Base-by-base conservation (phyloP, 2,888 invertebrate species). In the Sussaba pulchella region DNA sequence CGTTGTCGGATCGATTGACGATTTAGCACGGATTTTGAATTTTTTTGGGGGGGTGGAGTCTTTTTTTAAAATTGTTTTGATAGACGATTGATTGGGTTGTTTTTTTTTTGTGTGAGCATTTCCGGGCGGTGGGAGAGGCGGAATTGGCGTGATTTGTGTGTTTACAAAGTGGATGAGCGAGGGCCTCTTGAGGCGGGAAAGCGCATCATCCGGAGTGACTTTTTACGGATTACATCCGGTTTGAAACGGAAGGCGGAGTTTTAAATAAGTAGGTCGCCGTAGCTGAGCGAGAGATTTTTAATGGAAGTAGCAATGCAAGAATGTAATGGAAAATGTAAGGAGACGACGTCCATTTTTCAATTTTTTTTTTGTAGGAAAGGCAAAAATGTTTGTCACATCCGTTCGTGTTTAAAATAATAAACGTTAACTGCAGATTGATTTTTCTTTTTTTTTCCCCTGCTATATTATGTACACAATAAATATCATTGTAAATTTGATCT, bases 381-480 rank as follows among this genome's bases (percentile, higher is more conserved):
- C n/a, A n/a, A 31, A 31, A 31, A 31, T 6, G 31, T 6, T 2
- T 31, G 31, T 31, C 31, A 6, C 31, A 6, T 31, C 6, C 31
- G 31, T 31, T 6, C 31, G 31, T 31, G 31, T 5, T 5, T 31
- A 6, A 31, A 31, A 31, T 5, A 31, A 31, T 5, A 31, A 6
- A 31, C 31, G 2, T 6, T 2, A 31, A 6, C 31, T 2, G 31
- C 31, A 31, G 6, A 31, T 31, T 19, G 31, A 50, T 36, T 47
- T 47, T 8, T 14, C 1, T 24, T 39, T 17, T 24, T 50, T 24
- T 14, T 31, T 14, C 10, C 6, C 26, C 26, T 9, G 10, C 3
- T 21, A 50, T 19, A 59, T 26, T 66, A 64, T 69, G 61, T 76
- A 64, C 66, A 71, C 47, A 9, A 70, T 73, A 57, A 64, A 63